Conservation (phyloP, 2,797 vertebrate species). For the Denticeps clupeoides region DNA sequence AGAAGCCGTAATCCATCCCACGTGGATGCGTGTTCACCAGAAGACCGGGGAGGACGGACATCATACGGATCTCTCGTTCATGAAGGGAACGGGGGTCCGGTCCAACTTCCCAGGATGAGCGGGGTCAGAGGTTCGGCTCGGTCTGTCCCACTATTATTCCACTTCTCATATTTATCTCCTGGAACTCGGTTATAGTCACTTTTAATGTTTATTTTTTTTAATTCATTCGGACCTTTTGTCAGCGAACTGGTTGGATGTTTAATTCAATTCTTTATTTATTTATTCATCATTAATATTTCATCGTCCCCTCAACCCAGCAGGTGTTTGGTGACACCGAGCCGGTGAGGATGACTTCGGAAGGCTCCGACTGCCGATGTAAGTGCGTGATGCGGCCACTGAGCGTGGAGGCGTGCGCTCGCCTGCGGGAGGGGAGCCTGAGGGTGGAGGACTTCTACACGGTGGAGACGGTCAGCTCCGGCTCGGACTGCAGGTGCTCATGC, state of each 20-base stretch:
- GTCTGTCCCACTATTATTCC: no score
- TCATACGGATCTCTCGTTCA: no score
- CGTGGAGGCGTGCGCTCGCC: constrained; percentile 76
- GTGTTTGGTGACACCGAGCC: constrained; percentile 79
- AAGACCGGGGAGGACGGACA: no score
- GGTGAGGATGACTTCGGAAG: constrained; percentile 88
- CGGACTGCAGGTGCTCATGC: constrained; percentile 91
- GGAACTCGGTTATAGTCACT: no score
- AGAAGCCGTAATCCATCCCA: constrained; percentile 18
- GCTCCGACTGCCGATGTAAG: constrained; percentile 93
- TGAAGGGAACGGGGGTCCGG: no score
- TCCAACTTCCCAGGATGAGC: no score
- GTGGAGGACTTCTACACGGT: constrained; percentile 94
- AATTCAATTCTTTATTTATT: not conserved
- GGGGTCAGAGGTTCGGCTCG: no score
- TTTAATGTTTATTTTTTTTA: no score
- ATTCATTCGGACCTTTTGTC: no score
- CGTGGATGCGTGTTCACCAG: constrained; percentile 12
- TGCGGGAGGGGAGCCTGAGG: constrained; percentile 63
- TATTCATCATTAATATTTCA: not conserved
- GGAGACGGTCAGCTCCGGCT: constrained; percentile 89
- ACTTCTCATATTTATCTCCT: no score
- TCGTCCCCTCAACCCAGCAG: constrained; percentile 38
- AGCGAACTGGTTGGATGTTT: no score
- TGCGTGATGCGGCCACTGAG: constrained; percentile 91